Conservation (phyloP, 1,140 invertebrate genomes). For the Globodera rostochiensis region DNA sequence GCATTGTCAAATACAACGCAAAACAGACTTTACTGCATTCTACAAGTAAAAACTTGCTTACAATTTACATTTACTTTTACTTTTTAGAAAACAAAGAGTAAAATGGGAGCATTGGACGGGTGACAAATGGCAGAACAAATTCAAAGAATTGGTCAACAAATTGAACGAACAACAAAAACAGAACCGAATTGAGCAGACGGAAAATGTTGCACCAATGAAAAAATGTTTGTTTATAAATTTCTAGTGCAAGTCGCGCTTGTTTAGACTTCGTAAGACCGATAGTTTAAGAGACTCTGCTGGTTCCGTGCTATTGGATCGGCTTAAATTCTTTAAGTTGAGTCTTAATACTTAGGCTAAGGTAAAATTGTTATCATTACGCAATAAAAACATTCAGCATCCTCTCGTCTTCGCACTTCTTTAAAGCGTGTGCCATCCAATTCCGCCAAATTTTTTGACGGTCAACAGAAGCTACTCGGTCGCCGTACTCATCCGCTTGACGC, state of each 20-base stretch:
- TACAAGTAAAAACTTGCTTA: neutral
- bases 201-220: neutral
- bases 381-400: neutral
- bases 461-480: neutral
- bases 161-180: neutral
- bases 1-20: neutral
- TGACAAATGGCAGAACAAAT: neutral
- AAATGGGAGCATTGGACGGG: neutral
- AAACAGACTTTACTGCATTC: neutral
- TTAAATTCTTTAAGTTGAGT: too few relatives aligned
- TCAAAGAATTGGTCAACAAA: neutral
- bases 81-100: neutral
- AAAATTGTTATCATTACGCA: neutral
- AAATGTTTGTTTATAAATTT: neutral
- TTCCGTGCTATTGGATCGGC: too few relatives aligned
- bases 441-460: neutral
- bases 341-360: too few relatives aligned
- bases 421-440: neutral
- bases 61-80: neutral
- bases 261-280: too few relatives aligned
- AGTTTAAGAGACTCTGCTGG: too few relatives aligned
- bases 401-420: neutral
- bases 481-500: neutral
- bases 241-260: too few relatives aligned
- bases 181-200: neutral